Percentiles rank a stretch among this genome's conserved stretches.
Evolutionary conservation across 53 echinoderm and acorn worm species (phyloP).

Genomic region (Temnopleurus reevesii): DNA sequence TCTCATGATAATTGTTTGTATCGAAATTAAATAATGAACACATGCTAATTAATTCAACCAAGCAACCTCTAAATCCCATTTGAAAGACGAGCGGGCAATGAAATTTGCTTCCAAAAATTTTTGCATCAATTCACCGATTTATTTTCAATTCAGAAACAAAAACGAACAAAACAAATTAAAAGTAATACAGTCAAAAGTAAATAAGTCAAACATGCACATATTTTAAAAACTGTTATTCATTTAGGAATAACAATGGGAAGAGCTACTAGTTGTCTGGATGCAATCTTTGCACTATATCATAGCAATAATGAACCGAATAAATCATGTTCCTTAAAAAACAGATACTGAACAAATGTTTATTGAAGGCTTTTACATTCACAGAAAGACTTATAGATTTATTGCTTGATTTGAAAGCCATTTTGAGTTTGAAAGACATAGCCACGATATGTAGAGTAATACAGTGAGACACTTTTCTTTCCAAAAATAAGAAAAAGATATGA

Average conservation of each 20-base stretch:
- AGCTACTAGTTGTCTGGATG: neutral
- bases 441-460: neutral
- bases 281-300: neutral
- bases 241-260: neutral
- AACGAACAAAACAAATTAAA: neutral
- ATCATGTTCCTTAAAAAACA: neutral
- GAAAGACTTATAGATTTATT: slow-evolving; percentile 7
- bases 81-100: slow-evolving; percentile 56
- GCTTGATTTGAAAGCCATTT: slow-evolving; percentile 30
- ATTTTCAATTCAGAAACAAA: neutral
- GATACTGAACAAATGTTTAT: too few species aligned
- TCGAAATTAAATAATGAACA: neutral
- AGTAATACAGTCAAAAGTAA: neutral
- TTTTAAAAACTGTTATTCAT: neutral
- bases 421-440: slow-evolving; percentile 3
- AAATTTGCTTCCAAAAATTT: slow-evolving; percentile 4
- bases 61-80: slow-evolving; percentile 50
- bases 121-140: slow-evolving; percentile 29
- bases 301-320: neutral
- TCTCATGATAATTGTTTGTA: too few species aligned
- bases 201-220: neutral
- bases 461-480: neutral
- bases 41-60: neutral
- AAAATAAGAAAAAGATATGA: neutral
- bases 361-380: too few species aligned